Percentiles rank a stretch among this genome's conserved stretches.
These are phyloP conservation scores for Ennomos fuscantarius DNA, from an alignment of 2,888 invertebrate genomes.

Conservation along the genomic window DNA sequence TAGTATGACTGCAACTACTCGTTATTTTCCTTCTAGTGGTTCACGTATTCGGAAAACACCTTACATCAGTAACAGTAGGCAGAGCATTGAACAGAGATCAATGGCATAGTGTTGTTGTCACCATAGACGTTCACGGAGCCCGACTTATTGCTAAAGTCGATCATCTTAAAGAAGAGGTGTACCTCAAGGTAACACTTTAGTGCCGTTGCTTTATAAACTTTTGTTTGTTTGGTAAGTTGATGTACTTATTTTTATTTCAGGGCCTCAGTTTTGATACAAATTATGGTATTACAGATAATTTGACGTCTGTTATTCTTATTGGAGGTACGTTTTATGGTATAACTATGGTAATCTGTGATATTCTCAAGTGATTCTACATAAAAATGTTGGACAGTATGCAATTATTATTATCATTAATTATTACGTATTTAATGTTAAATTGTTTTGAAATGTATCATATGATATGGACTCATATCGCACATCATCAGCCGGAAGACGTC, in stretches of 20 bases:
- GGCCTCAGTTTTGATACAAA: conserved; percentile 93
- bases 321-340: conserved; percentile 87
- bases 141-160: conserved; percentile 95
- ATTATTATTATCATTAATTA: too few relatives aligned
- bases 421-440: too few relatives aligned
- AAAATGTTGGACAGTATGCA: too few relatives aligned
- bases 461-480: too few relatives aligned
- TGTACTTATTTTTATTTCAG: conserved; percentile 53
- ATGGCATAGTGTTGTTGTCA: conserved; percentile 95
- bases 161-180: conserved; percentile 91
- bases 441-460: too few relatives aligned
- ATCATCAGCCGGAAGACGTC: too few relatives aligned
- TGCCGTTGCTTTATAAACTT: conserved; percentile 19
- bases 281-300: conserved; percentile 94
- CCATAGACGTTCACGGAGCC: conserved; percentile 94
- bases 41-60: conserved; percentile 95
- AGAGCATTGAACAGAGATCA: conserved; percentile 94
- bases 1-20: too few relatives aligned
- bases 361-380: too few relatives aligned
- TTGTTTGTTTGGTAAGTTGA: conserved; percentile 21
- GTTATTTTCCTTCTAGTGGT: conserved; percentile 85
- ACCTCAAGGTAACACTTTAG: conserved; percentile 83
- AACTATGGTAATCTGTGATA: too few relatives aligned
- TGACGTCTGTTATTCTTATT: conserved; percentile 94
- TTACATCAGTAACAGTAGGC: conserved; percentile 93